Percentiles rank a stretch among this genome's conserved stretches.
Evolutionary conservation across 1,140 invertebrate species (phyloP).

Genomic region (Hycleus phaleratus): DNA sequence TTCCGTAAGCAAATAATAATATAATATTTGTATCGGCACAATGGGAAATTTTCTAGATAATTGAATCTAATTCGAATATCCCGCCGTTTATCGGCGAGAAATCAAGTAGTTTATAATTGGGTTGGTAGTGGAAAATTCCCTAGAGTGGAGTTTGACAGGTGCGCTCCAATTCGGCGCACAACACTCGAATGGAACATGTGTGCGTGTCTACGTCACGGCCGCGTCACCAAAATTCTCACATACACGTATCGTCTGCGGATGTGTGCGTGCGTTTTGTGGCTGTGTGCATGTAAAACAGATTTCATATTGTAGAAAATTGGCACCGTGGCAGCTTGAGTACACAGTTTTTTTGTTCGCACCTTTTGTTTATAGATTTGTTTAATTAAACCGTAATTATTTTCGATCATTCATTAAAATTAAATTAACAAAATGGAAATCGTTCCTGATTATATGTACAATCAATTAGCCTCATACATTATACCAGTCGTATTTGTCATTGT

Average conservation of each 20-base stretch:
- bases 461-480: constrained; percentile 52
- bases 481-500: constrained; percentile 59
- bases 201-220: constrained; percentile 46
- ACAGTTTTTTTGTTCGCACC: constrained; percentile 29
- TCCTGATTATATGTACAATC: constrained; percentile 47
- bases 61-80: not conserved
- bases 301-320: constrained; percentile 10
- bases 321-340: constrained; percentile 33
- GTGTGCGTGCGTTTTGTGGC: constrained; percentile 19
- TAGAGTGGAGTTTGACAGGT: not conserved
- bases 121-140: not conserved
- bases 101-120: not conserved
- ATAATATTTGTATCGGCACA: too few species aligned
- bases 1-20: too few species aligned
- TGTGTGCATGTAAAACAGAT: constrained; percentile 13
- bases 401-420: constrained; percentile 33
- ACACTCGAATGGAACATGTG: constrained; percentile 5
- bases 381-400: constrained; percentile 21
- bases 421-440: constrained; percentile 47
- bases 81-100: not conserved
- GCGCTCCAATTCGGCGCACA: constrained; percentile 4
- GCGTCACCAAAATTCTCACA: constrained; percentile 46
- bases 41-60: too few species aligned
- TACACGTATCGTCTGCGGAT: constrained; percentile 45
- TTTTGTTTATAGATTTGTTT: too few species aligned